Percentiles rank a stretch among this genome's conserved stretches.
These are phyloP conservation scores for Philotrypesis tridentata DNA, from an alignment of 1,140 invertebrate genomes.

Conservation along the genomic window DNA sequence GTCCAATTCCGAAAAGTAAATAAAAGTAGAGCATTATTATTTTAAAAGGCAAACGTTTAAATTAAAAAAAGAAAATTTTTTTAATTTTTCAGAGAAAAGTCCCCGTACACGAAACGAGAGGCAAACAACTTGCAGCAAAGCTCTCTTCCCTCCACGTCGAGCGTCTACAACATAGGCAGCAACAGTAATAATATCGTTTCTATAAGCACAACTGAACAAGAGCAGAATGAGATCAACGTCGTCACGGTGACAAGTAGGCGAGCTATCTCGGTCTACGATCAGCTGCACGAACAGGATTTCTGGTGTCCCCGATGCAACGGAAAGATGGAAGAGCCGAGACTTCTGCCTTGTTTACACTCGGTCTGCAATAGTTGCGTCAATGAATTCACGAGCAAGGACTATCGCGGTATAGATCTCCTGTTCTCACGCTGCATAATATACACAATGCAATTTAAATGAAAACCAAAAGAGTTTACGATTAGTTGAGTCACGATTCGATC, in stretches of 20 bases:
- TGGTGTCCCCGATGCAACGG: conserved; percentile 66
- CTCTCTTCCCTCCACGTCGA: neutral
- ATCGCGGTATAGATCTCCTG: conserved; percentile 44
- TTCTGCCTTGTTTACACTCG: conserved; percentile 68
- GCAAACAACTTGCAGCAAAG: neutral
- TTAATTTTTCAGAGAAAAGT: conserved; percentile 38
- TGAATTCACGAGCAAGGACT: conserved; percentile 61
- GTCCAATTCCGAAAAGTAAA: conserved; percentile 41
- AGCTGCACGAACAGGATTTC: conserved; percentile 56
- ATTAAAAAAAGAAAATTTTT: too few relatives aligned
- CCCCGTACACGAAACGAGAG: neutral
- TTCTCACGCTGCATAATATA: too few relatives aligned
- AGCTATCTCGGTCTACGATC: conserved; percentile 49
- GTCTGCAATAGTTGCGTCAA: conserved; percentile 65
- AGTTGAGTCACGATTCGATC: too few relatives aligned
- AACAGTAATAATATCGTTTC: neutral
- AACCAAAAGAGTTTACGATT: too few relatives aligned
- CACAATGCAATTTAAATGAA: too few relatives aligned
- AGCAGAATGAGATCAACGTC: conserved; percentile 25
- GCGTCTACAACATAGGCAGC: conserved; percentile 8
- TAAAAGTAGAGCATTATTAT: neutral
- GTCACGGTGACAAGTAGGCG: conserved; percentile 10
- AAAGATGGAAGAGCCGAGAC: conserved; percentile 66
- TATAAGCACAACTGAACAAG: neutral
- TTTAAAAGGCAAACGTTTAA: too few relatives aligned